These are phyloP conservation scores for Araneus ventricosus DNA, from an alignment of 1,140 invertebrate genomes.

Conservation along the genomic window DNA sequence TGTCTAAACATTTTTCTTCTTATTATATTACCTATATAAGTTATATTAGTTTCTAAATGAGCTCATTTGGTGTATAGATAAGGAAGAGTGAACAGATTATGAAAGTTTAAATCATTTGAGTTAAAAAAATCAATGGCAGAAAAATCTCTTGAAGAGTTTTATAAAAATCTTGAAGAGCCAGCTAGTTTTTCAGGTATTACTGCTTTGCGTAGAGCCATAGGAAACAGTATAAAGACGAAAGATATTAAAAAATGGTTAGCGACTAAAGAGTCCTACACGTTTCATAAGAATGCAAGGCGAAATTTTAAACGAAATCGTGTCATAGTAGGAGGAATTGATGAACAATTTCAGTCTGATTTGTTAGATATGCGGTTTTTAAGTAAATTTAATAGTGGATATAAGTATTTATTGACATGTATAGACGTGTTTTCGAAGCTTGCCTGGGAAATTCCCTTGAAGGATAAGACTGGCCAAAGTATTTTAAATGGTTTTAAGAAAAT, in stretches of 20 bases:
- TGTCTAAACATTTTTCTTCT: too few species aligned
- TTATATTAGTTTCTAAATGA: not conserved
- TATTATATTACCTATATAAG: not conserved
- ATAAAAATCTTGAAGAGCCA: too few species aligned
- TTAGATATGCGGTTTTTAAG: too few species aligned
- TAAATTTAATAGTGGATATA: too few species aligned
- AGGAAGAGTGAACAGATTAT: not conserved
- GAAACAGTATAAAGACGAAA: not conserved
- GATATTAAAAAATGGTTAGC: constrained; percentile 73
- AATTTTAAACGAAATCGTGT: constrained; percentile 75
- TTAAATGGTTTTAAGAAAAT: not conserved
- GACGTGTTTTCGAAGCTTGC: constrained; percentile 40
- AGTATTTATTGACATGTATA: constrained; percentile 33
- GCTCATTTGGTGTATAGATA: not conserved
- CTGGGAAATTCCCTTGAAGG: constrained; percentile 15
- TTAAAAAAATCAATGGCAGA: too few species aligned
- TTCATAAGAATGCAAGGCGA: constrained; percentile 75
- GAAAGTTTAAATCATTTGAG: not conserved
- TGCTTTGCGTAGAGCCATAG: not conserved
- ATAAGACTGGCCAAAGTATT: not conserved
- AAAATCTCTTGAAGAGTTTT: too few species aligned
- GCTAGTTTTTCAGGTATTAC: too few species aligned
- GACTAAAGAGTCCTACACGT: too few species aligned
- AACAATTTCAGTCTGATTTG: constrained; percentile 77
- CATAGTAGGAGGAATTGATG: constrained; percentile 73